Evolutionary conservation across 2,113 vertebrate genomes (phyloP).

Genomic region (Thermophis baileyi): DNA sequence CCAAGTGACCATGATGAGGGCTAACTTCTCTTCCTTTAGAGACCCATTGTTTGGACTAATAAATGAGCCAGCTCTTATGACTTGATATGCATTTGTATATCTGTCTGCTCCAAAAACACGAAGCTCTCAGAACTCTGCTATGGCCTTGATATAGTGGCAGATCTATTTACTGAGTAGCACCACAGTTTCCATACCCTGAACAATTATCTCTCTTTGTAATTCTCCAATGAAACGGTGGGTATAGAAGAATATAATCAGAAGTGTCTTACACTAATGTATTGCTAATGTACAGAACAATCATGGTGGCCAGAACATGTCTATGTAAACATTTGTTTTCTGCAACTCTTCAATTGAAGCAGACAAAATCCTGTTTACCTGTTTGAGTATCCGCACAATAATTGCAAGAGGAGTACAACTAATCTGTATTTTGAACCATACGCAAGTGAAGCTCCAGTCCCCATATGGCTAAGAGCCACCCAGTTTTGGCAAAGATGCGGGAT

Average conservation of each 20-base stretch:
- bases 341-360: neutral
- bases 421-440: slow-evolving; percentile 2
- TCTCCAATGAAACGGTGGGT: neutral
- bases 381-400: neutral
- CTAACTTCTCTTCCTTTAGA: neutral
- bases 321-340: neutral
- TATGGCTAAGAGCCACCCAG: slow-evolving; percentile 15
- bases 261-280: neutral
- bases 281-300: neutral
- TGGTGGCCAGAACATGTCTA: neutral
- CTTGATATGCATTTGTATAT: neutral
- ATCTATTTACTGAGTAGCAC: neutral
- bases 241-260: neutral
- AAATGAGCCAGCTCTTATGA: neutral
- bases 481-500: neutral
- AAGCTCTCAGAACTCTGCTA: neutral
- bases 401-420: slow-evolving; percentile 3
- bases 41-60: neutral
- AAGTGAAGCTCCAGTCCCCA: slow-evolving; percentile 14
- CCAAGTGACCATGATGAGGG: neutral
- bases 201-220: neutral
- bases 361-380: neutral
- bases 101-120: neutral
- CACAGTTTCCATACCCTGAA: neutral
- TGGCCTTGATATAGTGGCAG: neutral